Base-by-base conservation (phyloP, 1,140 invertebrate species). In the Protaetia brevitarsis region DNA sequence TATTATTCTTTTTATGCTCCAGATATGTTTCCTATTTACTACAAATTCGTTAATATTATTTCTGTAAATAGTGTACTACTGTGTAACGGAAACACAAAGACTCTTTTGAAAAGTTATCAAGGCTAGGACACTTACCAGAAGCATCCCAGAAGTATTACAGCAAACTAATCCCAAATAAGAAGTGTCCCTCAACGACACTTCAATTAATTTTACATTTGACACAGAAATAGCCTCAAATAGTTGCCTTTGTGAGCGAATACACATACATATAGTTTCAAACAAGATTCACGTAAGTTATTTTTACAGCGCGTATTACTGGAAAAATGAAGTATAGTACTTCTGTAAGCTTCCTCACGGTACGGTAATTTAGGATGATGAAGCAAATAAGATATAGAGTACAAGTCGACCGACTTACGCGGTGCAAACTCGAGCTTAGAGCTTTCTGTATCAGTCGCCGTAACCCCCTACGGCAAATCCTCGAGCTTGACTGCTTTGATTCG, bases 401-500 rank as follows among this genome's bases (percentile, higher is more conserved):
- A 51, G 41, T 23, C 26, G 6, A 16, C 16, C 41, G 19, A 6
- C 41, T 21, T 19, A 19, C 16, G 41, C 41, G 19, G 19, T 51
- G 11, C 13, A 51, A 51, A 23, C 41, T 51, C 41, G 41, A 51
- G 41, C 41, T 51, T 51, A 16, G 16, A 51, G 41, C 41, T 51
- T 51, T 51, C 3, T 21, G 19, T 51, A 51, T 51, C 26, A 23
- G 13, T 51, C 41, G 41, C 19, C 41, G 19, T 51, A 51, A 51
- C 21, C 26, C 3, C 26, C 6, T 51, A 51, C 41, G 41, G 11
- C 41, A 23, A 51, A 51, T 51, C 21, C 41, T 51, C 41, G 41
- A 51, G 41, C 41, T 51, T 51, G 41, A 51, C 41, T 51, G 41
- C 41, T 51, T 51, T 51, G 41, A 51, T 51, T 51, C 41, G 41